Base-by-base conservation (phyloP, 1,140 invertebrate species). In the Mamestra configurata region DNA sequence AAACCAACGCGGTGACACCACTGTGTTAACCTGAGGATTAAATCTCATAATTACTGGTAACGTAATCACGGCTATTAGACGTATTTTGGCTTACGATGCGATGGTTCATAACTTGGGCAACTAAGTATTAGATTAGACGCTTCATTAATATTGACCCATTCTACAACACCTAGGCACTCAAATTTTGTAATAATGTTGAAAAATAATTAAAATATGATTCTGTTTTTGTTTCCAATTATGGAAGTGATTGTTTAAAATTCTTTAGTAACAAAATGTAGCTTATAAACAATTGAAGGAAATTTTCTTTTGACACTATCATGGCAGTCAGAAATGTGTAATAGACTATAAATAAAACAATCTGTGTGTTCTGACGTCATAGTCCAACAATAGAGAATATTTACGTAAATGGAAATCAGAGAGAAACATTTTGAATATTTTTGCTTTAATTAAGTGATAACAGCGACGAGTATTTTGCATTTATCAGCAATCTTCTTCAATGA, bases 1-100 rank as follows among this genome's bases (percentile, higher is more conserved):
- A 89, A 90, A 89, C 82, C 55, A 76, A 86, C 79, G 79, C 86
- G 88, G 88, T 90, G 85, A 80, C 86, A 92, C 88, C 83, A 80
- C 61, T 71, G 70, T 37, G 35, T 77, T 82, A 82, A 84, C 59
- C 70, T 77, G 57, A 68, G 66, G 81, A 79, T 82, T 82, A 80
- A 72, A 77, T 71, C 37, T 55, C 11, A 79, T 83, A 72, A 79
- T 82, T 66, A 68, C 59, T 66, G 18, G 73, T 66, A 73, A 57
- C 73, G 79, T 84, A 82, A 84, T 64, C 70, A 66, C 40, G n/a
- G 4, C 31, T 53, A 40, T 77, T 77, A 68, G 43, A 66, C 75
- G 46, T 68, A 46, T 68, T 40, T 66, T 53, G 61, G 61, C 61
- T 43, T 51, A 22, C 31, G 7, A 46, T 51, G 11, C 71, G 51